Conservation (phyloP, 1,140 invertebrate species). For the Hetaerina americana region DNA sequence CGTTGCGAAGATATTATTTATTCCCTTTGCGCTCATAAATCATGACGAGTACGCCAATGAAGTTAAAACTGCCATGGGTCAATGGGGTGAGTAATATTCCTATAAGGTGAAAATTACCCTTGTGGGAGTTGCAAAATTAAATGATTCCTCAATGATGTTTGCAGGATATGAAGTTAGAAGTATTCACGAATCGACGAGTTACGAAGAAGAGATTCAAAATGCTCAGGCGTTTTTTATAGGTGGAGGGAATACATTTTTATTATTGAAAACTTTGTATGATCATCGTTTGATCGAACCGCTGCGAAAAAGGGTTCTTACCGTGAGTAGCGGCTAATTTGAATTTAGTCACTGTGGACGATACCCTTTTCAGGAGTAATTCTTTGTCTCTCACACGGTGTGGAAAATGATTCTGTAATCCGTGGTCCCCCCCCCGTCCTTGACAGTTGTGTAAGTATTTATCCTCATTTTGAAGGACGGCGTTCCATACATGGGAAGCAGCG, state of each 20-base stretch:
- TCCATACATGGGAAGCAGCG: conserved; percentile 67
- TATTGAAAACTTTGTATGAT: conserved; percentile 57
- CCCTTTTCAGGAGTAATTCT: neutral
- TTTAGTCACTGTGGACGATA: neutral
- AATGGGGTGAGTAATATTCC: conserved; percentile 37
- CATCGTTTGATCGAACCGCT: conserved; percentile 50
- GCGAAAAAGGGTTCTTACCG: conserved; percentile 35
- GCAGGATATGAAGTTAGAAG: conserved; percentile 42
- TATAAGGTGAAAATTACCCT: conserved; percentile 10
- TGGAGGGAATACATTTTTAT: conserved; percentile 63
- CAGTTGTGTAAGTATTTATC: no score
- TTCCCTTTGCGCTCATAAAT: conserved; percentile 58
- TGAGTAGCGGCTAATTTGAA: neutral
- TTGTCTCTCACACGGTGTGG: no score
- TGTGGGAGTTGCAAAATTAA: conserved; percentile 11
- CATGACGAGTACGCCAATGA: conserved; percentile 51
- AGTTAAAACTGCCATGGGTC: conserved; percentile 41
- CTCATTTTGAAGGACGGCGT: conserved; percentile 38
- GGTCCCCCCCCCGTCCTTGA: no score
- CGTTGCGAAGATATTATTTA: conserved; percentile 53
- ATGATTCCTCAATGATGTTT: neutral
- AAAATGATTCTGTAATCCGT: no score
- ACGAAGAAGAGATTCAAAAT: conserved; percentile 38
- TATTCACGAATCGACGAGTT: conserved; percentile 43
- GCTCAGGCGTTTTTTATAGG: conserved; percentile 62